Base-by-base conservation (phyloP, 2,113 vertebrate genomes). In the Atlantisia rogersi region DNA sequence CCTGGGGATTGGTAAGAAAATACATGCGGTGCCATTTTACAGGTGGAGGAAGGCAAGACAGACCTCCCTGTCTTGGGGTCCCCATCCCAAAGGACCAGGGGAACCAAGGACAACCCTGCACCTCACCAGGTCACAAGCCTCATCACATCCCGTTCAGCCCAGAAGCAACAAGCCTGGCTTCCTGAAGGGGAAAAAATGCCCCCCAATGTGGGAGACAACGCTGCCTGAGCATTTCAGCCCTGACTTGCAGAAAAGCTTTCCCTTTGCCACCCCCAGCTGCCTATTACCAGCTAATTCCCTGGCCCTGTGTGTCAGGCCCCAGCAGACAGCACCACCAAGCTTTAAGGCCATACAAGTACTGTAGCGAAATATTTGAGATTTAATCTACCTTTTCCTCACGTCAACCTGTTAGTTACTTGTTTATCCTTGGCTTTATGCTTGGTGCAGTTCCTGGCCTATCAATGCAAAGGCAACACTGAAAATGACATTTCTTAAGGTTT, bases 51-150 rank as follows among this genome's bases (percentile, higher is more conserved):
- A 82, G 68, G 40, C n/a, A 84, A 91, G 42, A 76, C 11, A 68
- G 12, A 52, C 10, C 20, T 70, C 15, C 7, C 10, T 15, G 2
- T 46, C 39, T 14, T 2, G 0, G 22, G 7, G 3, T 28, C 5
- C 37, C 28, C 56, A 20, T 52, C 15, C 32, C 28, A 20, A 63
- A 28, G 15, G 39, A n/a, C 11, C 35, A 35, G 46, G 9, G 40
- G 20, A 44, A 50, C 8, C 0, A 0, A 65, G 44, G 39, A 44
- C 14, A 81, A 40, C 12, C 75, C n/a, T 0, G 0, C 1, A 1
- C 28, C 37, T 63, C 19, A 35, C n/a, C 0, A 0, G 7, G 14
- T 32, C 28, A 73, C 17, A n/a, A 64, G 14, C 13, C 25, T 64
- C 7, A 0, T 39, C 17, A 26, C 1, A 0, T 76, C 46, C n/a